Evolutionary conservation across 2,888 invertebrate species (phyloP), one percentile per base, ranked within the genome.

Genomic region (Eumacrocentrus americanus): DNA sequence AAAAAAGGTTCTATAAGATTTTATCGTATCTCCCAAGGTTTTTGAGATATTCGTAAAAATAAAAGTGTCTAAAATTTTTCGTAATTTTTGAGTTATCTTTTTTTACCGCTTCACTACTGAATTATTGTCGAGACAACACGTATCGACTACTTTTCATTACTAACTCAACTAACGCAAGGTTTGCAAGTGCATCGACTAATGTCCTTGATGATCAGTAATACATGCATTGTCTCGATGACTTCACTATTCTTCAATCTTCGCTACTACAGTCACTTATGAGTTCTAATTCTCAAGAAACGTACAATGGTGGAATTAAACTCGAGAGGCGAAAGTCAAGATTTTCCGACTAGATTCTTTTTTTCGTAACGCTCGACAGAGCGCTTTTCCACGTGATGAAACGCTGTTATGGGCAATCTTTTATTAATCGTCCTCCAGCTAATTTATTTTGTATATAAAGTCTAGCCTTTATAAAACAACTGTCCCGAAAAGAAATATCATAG

Each of bases 311-410:
- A 34, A 54, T 35, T 25, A 34, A 38, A 40, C 14, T 42, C 3
- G n/a, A 54, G 16, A 44, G 54, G 54, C 44, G 54, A 54, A 54
- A 54, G 54, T 54, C 54, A 44, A 54, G 54, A 54, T 54, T 54
- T 53, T 54, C 35, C 44, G 25, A 6, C 25, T n/a, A 54, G 44
- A 54, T 54, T 20, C 22, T 54, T 44, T 54, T 29, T 14, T 18
- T 42, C 29, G 34, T 54, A 14, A 44, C 20, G 46, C 23, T 12
- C 11, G 23, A 23, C 46, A 11, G 46, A 46, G 12, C 14, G 25
- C 14, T 22, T 46, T 46, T 46, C 22, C 46, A 46, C 25, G 22
- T 46, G 46, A 46, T 22, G 46, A 46, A 46, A 46, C 22, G 20
- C 29, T 29, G 44, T 20, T 20, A 40, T 18, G 38, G 6, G 38